A percentile compares a stretch with the other conserved stretches of the same genome.
Conservation (phyloP, 2,888 invertebrate genomes). For the Bruchidius siliquastri region DNA sequence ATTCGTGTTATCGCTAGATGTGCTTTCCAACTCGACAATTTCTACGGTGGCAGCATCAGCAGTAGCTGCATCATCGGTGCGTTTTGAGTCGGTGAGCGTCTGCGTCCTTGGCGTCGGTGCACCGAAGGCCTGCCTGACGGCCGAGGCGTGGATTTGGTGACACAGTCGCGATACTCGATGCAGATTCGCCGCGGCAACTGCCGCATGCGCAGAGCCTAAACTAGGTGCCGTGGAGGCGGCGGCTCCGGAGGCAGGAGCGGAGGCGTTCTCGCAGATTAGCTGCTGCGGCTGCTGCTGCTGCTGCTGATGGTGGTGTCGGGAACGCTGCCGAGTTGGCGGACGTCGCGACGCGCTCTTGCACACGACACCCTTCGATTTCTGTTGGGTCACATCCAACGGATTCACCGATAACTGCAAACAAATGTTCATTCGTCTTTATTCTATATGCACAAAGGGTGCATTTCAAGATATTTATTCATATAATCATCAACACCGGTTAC, state of each 20-base stretch:
- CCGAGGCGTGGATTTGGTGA: constrained; percentile 48
- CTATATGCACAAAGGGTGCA: too few species aligned
- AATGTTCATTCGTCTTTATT: constrained; percentile 3
- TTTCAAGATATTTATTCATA: too few species aligned
- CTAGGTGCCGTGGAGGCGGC: too few species aligned
- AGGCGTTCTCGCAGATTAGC: too few species aligned
- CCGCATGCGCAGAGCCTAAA: constrained; percentile 26
- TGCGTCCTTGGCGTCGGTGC: too few species aligned
- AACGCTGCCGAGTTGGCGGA: constrained; percentile 49
- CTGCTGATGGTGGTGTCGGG: too few species aligned
- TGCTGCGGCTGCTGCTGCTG: too few species aligned
- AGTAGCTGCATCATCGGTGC: constrained; percentile 21
- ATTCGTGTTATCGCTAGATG: constrained; percentile 13
- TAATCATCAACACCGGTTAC: too few species aligned
- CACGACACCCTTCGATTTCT: constrained; percentile 51
- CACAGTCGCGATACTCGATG: constrained; percentile 48
- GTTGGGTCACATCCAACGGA: constrained; percentile 50
- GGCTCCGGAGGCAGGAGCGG: constrained; percentile 15
- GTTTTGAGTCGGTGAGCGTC: too few species aligned
- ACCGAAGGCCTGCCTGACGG: constrained; percentile 42
- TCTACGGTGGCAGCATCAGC: constrained; percentile 37
- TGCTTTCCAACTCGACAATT: constrained; percentile 36
- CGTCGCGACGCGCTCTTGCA: constrained; percentile 51
- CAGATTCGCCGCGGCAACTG: constrained; percentile 39
- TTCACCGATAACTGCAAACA: constrained; percentile 48